A percentile compares a stretch with the other conserved stretches of the same genome.
These are phyloP conservation scores for Acleris literana DNA, from an alignment of 2,888 invertebrate species.

Conservation along the genomic window DNA sequence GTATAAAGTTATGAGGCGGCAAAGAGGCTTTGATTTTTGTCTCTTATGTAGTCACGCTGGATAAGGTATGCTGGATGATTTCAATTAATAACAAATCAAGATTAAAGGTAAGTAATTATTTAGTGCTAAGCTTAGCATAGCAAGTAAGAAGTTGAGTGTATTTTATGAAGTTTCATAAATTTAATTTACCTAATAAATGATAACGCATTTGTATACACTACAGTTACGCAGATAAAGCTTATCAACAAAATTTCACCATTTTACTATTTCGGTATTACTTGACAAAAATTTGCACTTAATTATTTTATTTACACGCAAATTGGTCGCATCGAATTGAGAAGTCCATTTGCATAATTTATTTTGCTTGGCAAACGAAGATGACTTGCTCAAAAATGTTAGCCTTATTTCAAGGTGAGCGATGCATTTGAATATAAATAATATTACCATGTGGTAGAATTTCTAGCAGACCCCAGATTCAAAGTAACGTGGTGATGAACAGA, in stretches of 20 bases:
- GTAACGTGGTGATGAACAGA: too few species aligned
- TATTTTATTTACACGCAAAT: slow-evolving; percentile 24
- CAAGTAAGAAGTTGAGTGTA: too few species aligned
- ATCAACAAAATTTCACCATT: neutral
- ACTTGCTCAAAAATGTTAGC: neutral
- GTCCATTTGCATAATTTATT: slow-evolving; percentile 10
- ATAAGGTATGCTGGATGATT: slow-evolving; percentile 7
- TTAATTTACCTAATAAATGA: neutral
- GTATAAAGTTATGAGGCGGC: slow-evolving; percentile 2
- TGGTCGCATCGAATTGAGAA: slow-evolving; percentile 3
- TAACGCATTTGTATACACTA: slow-evolving; percentile 19
- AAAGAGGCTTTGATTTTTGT: slow-evolving; percentile 3
- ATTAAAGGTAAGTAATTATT: too few species aligned
- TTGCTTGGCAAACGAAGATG: slow-evolving; percentile 10
- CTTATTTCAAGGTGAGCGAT: too few species aligned
- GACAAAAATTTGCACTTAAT: slow-evolving; percentile 14
- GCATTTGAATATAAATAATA: too few species aligned
- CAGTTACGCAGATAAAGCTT: slow-evolving; percentile 19
- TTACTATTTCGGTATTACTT: neutral
- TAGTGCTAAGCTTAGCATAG: too few species aligned
- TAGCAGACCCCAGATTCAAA: too few species aligned
- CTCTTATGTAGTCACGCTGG: slow-evolving; percentile 12
- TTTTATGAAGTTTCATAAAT: too few species aligned
- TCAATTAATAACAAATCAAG: slow-evolving; percentile 6
- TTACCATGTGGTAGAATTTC: too few species aligned